Conservation (phyloP, 2,113 vertebrate species). For the Nematolebias whitei region DNA sequence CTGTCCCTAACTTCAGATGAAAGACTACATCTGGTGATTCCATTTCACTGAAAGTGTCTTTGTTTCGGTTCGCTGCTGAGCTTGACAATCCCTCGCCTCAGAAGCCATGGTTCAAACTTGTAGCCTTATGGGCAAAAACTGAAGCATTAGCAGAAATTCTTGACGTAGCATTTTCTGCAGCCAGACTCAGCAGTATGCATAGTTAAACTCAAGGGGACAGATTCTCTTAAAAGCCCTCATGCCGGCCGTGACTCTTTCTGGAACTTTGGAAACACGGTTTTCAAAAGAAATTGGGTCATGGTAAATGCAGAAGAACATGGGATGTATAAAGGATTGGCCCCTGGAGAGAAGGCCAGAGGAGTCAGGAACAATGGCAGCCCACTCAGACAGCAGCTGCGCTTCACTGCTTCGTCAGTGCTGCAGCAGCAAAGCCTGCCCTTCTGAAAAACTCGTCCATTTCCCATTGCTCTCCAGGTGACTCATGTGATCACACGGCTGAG, state of each 20-base stretch:
- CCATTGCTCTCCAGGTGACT: slow-evolving; percentile 22
- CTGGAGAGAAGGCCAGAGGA: slow-evolving; percentile 56
- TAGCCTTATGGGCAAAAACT: slow-evolving; percentile 49
- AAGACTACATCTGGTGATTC: slow-evolving; percentile 23
- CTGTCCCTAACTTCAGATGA: slow-evolving; percentile 10
- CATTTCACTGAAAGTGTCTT: slow-evolving; percentile 11
- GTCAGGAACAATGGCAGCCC: slow-evolving; percentile 57
- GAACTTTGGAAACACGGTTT: slow-evolving; percentile 68
- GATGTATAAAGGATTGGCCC: slow-evolving; percentile 64
- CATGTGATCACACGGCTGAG: slow-evolving; percentile 7
- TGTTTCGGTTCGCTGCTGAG: slow-evolving; percentile 24
- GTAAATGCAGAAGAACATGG: slow-evolving; percentile 66
- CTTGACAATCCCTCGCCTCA: slow-evolving; percentile 24
- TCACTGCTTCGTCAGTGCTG: slow-evolving; percentile 55
- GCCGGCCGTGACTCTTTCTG: slow-evolving; percentile 52
- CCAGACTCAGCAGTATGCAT: slow-evolving; percentile 61
- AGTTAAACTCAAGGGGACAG: slow-evolving; percentile 75
- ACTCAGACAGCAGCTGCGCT: slow-evolving; percentile 32
- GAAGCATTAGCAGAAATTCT: slow-evolving; percentile 62
- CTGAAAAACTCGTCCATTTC: slow-evolving; percentile 11
- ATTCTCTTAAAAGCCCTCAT: slow-evolving; percentile 72
- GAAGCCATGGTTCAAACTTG: slow-evolving; percentile 36
- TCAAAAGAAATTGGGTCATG: slow-evolving; percentile 75
- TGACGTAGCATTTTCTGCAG: slow-evolving; percentile 72
- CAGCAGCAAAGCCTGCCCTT: slow-evolving; percentile 49